Evolutionary conservation across 2,888 invertebrate species (phyloP).

Genomic region (Hipparchia semele): DNA sequence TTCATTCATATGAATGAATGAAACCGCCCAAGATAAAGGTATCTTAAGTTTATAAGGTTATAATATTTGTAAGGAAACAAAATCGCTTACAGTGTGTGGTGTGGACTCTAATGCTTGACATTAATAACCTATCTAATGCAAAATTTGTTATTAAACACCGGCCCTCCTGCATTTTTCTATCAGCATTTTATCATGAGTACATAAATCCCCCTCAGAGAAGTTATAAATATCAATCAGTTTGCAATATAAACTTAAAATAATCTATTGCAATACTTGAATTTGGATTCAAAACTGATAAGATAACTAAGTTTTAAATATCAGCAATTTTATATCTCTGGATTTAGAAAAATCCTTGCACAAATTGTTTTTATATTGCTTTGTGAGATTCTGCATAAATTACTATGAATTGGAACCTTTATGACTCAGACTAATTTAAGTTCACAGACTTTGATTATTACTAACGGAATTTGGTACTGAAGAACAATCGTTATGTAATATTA

Average conservation of each 20-base stretch:
- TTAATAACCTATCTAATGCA: too few species aligned
- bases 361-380: constrained; percentile 8
- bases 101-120: too few species aligned
- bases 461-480: not conserved
- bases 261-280: constrained; percentile 9
- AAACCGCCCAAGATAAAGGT: too few species aligned
- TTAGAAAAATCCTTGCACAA: constrained; percentile 10
- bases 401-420: not conserved
- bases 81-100: too few species aligned
- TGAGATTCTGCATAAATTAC: constrained; percentile 1
- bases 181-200: not conserved
- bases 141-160: too few species aligned
- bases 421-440: not conserved
- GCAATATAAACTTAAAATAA: not conserved
- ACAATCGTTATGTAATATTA: too few species aligned
- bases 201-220: not conserved
- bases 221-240: not conserved
- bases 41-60: too few species aligned
- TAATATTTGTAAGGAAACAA: too few species aligned
- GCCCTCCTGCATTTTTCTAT: too few species aligned
- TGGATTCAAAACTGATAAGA: constrained; percentile 4
- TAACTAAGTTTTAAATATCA: not conserved
- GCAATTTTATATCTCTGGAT: constrained; percentile 8
- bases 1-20: too few species aligned
- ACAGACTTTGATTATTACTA: not conserved